Evolutionary conservation across 1,140 invertebrate genomes (phyloP).

Genomic region (Amphibalanus amphitrite): DNA sequence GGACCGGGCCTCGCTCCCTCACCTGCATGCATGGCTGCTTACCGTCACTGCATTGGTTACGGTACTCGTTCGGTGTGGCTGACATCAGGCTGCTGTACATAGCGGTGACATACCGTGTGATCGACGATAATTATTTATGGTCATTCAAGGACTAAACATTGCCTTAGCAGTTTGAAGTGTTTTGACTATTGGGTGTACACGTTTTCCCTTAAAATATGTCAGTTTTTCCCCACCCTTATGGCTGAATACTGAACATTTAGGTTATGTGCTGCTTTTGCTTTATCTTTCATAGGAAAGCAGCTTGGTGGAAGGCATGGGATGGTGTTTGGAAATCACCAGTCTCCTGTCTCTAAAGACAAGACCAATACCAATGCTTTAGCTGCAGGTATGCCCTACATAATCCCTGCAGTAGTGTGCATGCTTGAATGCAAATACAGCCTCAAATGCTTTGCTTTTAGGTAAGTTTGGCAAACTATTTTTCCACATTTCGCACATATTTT

Average conservation of each 20-base stretch:
- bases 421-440: background rate
- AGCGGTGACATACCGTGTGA: no score
- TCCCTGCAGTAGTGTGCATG: background rate
- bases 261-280: background rate
- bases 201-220: no score
- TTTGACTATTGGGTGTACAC: no score
- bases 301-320: conserved; percentile 46
- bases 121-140: no score
- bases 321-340: conserved; percentile 41
- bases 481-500: no score
- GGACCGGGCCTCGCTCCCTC: conserved; percentile 7
- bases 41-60: background rate
- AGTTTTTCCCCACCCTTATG: no score
- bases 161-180: no score
- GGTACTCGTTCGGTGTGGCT: no score
- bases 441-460: background rate
- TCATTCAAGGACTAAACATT: background rate
- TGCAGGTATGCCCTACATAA: background rate
- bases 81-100: conserved; percentile 36
- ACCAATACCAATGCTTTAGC: background rate
- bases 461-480: background rate
- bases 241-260: no score
- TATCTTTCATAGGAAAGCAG: conserved; percentile 35
- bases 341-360: conserved; percentile 15
- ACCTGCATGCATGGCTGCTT: conserved; percentile 8